Percentiles rank a stretch among this genome's conserved stretches.
phyloP scores from a whole-genome alignment of 2,888 invertebrate genomes.

The Mermis nigrescens region DNA sequence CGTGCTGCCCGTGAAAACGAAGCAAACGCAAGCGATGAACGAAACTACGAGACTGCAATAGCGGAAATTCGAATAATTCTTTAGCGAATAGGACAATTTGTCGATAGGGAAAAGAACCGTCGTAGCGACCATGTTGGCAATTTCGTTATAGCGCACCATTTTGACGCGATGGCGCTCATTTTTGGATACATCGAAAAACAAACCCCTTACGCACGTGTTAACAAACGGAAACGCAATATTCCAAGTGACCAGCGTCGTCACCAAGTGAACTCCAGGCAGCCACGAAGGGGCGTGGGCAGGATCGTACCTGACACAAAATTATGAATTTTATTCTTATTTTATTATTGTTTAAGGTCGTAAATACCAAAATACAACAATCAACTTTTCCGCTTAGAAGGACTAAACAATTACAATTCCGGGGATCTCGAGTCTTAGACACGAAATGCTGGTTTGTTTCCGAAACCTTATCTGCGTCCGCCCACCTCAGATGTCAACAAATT shows the following conservation, averaged over 20 bases:
- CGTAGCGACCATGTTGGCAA: neutral
- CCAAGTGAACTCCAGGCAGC: neutral
- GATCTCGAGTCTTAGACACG: too few species aligned
- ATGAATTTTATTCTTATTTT: too few species aligned
- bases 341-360: too few species aligned
- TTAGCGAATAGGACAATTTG: constrained; percentile 1
- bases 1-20: neutral
- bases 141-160: neutral
- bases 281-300: neutral
- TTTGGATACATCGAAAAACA: constrained; percentile 3
- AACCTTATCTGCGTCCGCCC: too few species aligned
- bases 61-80: constrained; percentile 1
- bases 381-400: too few species aligned
- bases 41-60: neutral
- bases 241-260: neutral
- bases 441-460: too few species aligned
- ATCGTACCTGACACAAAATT: neutral
- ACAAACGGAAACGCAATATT: neutral
- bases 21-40: neutral
- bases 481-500: too few species aligned
- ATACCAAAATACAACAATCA: too few species aligned
- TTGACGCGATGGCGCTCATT: neutral
- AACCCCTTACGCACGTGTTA: neutral
- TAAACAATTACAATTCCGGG: too few species aligned
- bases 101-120: constrained; percentile 4